Conservation (phyloP, 2,797 vertebrate genomes). For the Tragelaphus oryx region DNA sequence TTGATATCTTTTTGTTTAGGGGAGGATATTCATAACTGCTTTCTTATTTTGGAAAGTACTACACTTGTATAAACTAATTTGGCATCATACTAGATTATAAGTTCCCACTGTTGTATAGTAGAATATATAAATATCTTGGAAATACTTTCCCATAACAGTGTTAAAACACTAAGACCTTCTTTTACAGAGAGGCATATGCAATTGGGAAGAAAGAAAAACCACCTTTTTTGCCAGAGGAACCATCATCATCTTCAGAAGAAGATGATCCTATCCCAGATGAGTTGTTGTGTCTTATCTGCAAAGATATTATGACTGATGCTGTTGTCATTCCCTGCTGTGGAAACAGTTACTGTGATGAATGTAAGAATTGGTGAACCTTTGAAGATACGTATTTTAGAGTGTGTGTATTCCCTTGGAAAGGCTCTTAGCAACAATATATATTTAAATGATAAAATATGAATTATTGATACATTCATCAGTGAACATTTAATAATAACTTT, state of each 20-base stretch:
- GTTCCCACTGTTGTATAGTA: not conserved
- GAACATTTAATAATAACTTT: not conserved
- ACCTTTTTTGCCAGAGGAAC: slow-evolving; percentile 89
- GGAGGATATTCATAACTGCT: not conserved
- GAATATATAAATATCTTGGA: not conserved
- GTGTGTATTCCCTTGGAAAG: not conserved
- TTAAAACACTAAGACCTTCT: slow-evolving; percentile 21
- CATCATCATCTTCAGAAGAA: slow-evolving; percentile 85
- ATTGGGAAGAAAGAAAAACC: slow-evolving; percentile 97
- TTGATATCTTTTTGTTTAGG: not conserved
- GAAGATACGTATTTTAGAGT: not conserved
- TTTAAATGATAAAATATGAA: slow-evolving; percentile 22
- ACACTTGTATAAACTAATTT: slow-evolving; percentile 16
- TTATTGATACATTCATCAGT: not conserved
- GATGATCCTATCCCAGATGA: slow-evolving; percentile 92
- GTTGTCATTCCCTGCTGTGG: slow-evolving; percentile 98
- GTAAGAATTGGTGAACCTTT: slow-evolving; percentile 82
- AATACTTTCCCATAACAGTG: not conserved
- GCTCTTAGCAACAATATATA: not conserved
- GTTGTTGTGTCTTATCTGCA: slow-evolving; percentile 94
- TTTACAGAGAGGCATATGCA: slow-evolving; percentile 92
- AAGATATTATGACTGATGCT: slow-evolving; percentile 93
- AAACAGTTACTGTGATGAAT: slow-evolving; percentile 99
- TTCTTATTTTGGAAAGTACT: not conserved
- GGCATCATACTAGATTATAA: slow-evolving; percentile 5